Evolutionary conservation across 1,140 invertebrate species (phyloP).

Genomic region (Drosophila orena): DNA sequence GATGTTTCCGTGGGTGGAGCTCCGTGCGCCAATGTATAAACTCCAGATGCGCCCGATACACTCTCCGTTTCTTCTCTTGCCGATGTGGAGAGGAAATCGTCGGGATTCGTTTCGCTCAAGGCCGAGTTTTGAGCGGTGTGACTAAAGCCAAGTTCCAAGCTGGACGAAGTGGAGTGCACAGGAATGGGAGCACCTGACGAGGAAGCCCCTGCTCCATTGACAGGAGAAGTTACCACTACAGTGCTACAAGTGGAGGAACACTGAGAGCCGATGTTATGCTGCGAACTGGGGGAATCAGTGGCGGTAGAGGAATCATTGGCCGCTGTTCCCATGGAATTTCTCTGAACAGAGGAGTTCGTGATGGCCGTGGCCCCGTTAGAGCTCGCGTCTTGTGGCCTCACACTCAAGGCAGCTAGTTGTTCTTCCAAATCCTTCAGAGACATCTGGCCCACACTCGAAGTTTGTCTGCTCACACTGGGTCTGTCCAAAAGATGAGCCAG

Average conservation of each 20-base stretch:
- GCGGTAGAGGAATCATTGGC: conserved; percentile 68
- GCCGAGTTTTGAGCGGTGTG: conserved; percentile 93
- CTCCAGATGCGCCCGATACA: conserved; percentile 71
- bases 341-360: conserved; percentile 13
- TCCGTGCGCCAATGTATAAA: conserved; percentile 86
- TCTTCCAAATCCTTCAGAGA: conserved; percentile 85
- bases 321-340: conserved; percentile 16
- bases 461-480: conserved; percentile 86
- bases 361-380: conserved; percentile 59
- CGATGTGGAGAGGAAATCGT: conserved; percentile 85
- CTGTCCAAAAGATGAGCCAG: conserved; percentile 88
- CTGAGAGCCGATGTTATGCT: conserved; percentile 88
- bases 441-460: conserved; percentile 85
- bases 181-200: conserved; percentile 85
- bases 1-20: conserved; percentile 90
- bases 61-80: conserved; percentile 85
- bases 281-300: conserved; percentile 80
- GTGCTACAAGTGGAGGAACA: conserved; percentile 93
- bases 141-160: conserved; percentile 91
- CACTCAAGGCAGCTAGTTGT: conserved; percentile 74
- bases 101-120: conserved; percentile 88
- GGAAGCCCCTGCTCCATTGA: conserved; percentile 1
- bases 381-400: conserved; percentile 79
- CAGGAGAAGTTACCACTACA: conserved; percentile 88
- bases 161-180: conserved; percentile 88